Conservation (phyloP, 64 coral and sea anemone species). For the Platygyra sinensis region DNA sequence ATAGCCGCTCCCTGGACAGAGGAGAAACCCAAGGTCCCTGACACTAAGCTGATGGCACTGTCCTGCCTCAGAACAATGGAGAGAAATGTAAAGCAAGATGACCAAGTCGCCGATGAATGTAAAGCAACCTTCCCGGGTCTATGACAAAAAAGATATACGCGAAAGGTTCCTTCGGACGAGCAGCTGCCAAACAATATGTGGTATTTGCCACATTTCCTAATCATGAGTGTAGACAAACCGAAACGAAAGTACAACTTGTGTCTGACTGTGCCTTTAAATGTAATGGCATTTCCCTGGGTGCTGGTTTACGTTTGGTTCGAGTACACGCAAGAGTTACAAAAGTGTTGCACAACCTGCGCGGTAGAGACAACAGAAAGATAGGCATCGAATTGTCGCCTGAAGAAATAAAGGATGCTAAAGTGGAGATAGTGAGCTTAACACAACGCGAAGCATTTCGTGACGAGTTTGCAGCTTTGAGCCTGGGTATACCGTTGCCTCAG, state of each 20-base stretch:
- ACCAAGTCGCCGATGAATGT: constrained; percentile 20
- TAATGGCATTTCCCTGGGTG: no score
- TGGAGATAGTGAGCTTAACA: no score
- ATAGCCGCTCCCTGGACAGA: constrained; percentile 24
- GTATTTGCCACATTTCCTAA: constrained; percentile 38
- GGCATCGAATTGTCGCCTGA: no score
- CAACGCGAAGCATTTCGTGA: no score
- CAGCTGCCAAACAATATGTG: not conserved
- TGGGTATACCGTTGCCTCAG: no score
- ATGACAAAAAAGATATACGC: constrained; percentile 26
- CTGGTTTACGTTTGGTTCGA: no score
- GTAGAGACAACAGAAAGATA: no score
- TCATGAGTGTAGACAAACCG: constrained; percentile 9
- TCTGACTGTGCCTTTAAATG: no score
- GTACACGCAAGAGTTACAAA: no score
- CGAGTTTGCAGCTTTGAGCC: no score
- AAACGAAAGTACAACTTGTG: not conserved
- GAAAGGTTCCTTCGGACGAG: not conserved
- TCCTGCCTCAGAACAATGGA: constrained; percentile 6
- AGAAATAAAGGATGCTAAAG: no score
- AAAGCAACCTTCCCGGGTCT: not conserved
- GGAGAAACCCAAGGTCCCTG: not conserved
- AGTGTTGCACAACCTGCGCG: no score
- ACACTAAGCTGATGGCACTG: constrained; percentile 17
- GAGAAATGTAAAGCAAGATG: constrained; percentile 33